Evolutionary conservation across 2,113 vertebrate genomes (phyloP), one percentile per base, ranked within the genome.

Genomic region (Prunella himalayana): DNA sequence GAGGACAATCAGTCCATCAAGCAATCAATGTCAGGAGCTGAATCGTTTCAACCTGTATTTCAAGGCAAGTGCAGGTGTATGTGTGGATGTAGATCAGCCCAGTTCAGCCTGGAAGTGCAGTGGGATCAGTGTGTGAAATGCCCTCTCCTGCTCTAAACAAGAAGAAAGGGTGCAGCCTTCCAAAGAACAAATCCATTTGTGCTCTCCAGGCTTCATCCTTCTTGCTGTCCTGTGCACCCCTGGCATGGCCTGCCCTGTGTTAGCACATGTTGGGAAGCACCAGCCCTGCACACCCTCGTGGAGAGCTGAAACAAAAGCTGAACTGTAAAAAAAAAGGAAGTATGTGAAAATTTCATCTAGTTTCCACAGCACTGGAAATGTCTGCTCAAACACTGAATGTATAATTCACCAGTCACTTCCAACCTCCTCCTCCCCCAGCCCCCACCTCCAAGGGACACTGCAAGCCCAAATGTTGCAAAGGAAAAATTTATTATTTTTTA

Each of bases 401-500:
- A 1, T 27, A 35, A 49, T 33, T 89, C 44, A 77, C 7, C 11
- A 31, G 20, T 9, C 31, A 33, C 15, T 53, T 22, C 41, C 47
- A 61, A 22, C 8, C 30, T 39, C 41, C 70, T 68, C 13, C 11
- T 82, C 14, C 30, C 10, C 21, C 54, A 41, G 47, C 16, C 16
- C 16, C 2, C 14, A 3, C 31, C 30, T 31, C 23, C 51, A 75
- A 60, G 39, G 35, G 41, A 79, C n/a, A 50, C 49, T 21, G 12
- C 11, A 33, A 82, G 39, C 50, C 17, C 49, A 47, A 37, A 50
- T 7, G 24, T 61, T 45, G 68, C 50, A 54, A 82, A 95, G 27
- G 28, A 56, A 91, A 86, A 12, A 20, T 95, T 88, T 94, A 84
- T 94, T 96, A n/a, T 30, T 50, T 92, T 87, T 91, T 64, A 84